These are phyloP conservation scores for Gephyroberyx darwinii DNA, from an alignment of 2,797 vertebrate species.

Conservation along the genomic window DNA sequence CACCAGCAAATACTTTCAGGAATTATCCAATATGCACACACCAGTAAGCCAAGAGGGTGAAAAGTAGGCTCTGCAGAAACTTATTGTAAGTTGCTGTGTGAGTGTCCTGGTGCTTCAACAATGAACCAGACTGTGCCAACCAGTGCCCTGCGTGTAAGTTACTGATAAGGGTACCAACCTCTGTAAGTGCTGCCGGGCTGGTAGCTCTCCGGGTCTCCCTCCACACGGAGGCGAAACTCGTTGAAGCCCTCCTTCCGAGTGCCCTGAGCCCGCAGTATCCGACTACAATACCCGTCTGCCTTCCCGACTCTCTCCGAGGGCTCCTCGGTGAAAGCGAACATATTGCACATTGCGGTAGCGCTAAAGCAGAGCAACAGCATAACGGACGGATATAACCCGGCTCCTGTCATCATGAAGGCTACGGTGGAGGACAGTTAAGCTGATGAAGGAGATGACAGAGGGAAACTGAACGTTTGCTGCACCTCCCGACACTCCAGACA, in stretches of 20 bases:
- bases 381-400: slow-evolving; percentile 72
- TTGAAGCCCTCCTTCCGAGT: slow-evolving; percentile 88
- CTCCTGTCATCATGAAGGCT: slow-evolving; percentile 67
- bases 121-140: slow-evolving; percentile 18
- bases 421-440: slow-evolving; percentile 11
- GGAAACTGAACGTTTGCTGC: slow-evolving; percentile 16
- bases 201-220: slow-evolving; percentile 95
- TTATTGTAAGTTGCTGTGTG: slow-evolving; percentile 34
- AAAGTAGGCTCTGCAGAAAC: slow-evolving; percentile 33
- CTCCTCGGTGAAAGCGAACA: slow-evolving; percentile 89
- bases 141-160: slow-evolving; percentile 29
- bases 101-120: not conserved
- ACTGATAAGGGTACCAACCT: slow-evolving; percentile 80
- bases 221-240: slow-evolving; percentile 95
- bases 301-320: slow-evolving; percentile 88
- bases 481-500: slow-evolving; percentile 29
- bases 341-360: slow-evolving; percentile 79
- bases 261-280: slow-evolving; percentile 91
- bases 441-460: slow-evolving; percentile 17
- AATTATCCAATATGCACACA: no score
- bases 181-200: slow-evolving; percentile 96
- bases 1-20: not conserved
- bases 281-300: slow-evolving; percentile 94
- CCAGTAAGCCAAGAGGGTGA: not conserved
- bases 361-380: slow-evolving; percentile 83